phyloP scores from a whole-genome alignment of 2,888 invertebrate species.

The Agrochola circellaris region DNA sequence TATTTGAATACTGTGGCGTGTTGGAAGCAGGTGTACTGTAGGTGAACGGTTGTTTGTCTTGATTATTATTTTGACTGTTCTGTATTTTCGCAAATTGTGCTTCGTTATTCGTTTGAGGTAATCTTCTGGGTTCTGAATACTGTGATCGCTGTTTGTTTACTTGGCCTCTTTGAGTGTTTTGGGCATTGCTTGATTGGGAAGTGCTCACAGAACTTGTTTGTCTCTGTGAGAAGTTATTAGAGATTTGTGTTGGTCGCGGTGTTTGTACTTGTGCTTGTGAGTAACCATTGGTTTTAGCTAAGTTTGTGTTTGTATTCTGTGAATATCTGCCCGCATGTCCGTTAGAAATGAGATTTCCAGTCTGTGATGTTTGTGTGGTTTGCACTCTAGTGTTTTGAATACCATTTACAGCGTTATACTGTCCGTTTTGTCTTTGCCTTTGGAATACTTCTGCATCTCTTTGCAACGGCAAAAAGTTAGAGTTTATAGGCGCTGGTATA shows the following conservation, averaged over 20 bases:
- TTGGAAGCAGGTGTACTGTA: constrained; percentile 69
- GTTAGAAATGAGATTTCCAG: constrained; percentile 71
- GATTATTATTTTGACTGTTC: constrained; percentile 66
- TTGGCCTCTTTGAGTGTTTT: constrained; percentile 71
- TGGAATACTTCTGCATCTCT: constrained; percentile 77
- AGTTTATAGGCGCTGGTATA: constrained; percentile 74
- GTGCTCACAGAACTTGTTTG: constrained; percentile 64
- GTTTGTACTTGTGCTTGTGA: constrained; percentile 56
- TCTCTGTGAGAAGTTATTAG: constrained; percentile 69
- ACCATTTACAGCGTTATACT: constrained; percentile 57
- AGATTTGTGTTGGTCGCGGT: constrained; percentile 70
- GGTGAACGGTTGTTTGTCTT: constrained; percentile 76
- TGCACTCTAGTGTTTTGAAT: constrained; percentile 69
- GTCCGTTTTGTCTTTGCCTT: constrained; percentile 77
- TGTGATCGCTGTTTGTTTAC: constrained; percentile 71
- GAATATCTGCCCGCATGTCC: constrained; percentile 73
- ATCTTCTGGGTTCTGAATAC: constrained; percentile 72
- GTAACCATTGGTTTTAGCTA: constrained; percentile 65
- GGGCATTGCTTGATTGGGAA: constrained; percentile 64
- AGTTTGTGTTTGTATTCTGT: constrained; percentile 61
- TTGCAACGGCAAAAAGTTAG: constrained; percentile 68
- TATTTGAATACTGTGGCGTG: constrained; percentile 70
- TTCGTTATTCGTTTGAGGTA: constrained; percentile 69
- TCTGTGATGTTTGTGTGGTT: constrained; percentile 68
- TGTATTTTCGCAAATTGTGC: constrained; percentile 75